These are phyloP conservation scores for Glaucopsyche alexis DNA, from an alignment of 2,888 invertebrate species.

Conservation along the genomic window DNA sequence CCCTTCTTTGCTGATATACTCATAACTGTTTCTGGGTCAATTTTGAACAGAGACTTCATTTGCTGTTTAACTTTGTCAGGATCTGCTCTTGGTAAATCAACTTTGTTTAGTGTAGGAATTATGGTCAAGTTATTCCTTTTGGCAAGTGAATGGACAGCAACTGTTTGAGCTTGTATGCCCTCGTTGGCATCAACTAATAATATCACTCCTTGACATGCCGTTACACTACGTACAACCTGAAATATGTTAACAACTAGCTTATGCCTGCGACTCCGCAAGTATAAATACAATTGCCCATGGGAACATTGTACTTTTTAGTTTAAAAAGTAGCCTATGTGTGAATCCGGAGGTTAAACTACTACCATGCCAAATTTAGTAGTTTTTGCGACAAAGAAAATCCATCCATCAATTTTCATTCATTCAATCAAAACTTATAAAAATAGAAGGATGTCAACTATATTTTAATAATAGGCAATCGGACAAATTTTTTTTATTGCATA, in stretches of 20 bases:
- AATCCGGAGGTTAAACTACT: too few relatives aligned
- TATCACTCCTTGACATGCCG: constrained; percentile 97
- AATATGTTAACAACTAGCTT: constrained; percentile 30
- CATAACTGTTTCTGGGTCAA: constrained; percentile 85
- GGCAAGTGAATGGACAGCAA: constrained; percentile 97
- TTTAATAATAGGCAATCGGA: too few relatives aligned
- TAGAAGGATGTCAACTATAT: too few relatives aligned
- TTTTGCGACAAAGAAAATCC: neutral
- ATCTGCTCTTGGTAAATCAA: constrained; percentile 94
- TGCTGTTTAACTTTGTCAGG: constrained; percentile 91
- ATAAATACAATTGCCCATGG: too few relatives aligned
- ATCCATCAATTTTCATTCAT: too few relatives aligned
- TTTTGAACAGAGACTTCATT: constrained; percentile 89
- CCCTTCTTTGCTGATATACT: constrained; percentile 96
- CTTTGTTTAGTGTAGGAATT: constrained; percentile 97
- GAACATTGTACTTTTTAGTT: too few relatives aligned
- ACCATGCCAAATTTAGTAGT: too few relatives aligned
- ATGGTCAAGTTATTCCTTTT: constrained; percentile 89
- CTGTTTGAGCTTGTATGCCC: constrained; percentile 97
- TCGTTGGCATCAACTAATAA: constrained; percentile 97
- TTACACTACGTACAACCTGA: constrained; percentile 90
- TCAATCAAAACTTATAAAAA: too few relatives aligned
- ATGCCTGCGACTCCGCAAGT: too few relatives aligned
- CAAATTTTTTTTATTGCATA: too few relatives aligned
- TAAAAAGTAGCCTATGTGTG: too few relatives aligned